These are phyloP conservation scores for Luffia ferchaultella DNA, from an alignment of 2,888 invertebrate genomes.

Conservation along the genomic window DNA sequence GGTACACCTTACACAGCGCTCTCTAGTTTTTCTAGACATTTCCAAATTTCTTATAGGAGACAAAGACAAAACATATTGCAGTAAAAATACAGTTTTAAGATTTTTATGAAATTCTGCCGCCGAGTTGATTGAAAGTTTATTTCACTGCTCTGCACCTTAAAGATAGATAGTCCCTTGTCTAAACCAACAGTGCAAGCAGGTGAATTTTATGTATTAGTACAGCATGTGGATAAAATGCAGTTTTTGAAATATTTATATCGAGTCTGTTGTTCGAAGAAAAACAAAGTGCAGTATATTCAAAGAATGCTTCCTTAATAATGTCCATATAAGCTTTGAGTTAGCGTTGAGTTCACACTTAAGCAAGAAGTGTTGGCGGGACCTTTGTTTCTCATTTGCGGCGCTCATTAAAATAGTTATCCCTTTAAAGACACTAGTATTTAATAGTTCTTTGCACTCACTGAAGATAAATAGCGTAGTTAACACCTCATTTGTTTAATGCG, in stretches of 20 bases:
- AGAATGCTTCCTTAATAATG: background rate
- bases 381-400: slow-evolving; percentile 27
- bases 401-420: slow-evolving; percentile 29
- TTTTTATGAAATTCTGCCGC: too few relatives aligned
- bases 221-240: background rate
- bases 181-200: background rate
- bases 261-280: background rate
- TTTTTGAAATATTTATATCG: background rate
- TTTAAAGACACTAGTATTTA: slow-evolving; percentile 21
- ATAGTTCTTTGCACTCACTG: too few relatives aligned
- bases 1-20: background rate
- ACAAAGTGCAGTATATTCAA: background rate
- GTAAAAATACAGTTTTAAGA: too few relatives aligned
- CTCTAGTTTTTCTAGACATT: background rate
- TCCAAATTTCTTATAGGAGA: too few relatives aligned
- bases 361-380: slow-evolving; percentile 15
- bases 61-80: too few relatives aligned
- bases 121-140: too few relatives aligned
- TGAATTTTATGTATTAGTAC: background rate
- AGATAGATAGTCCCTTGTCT: background rate
- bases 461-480: background rate
- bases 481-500: slow-evolving; percentile 3
- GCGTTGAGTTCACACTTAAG: background rate
- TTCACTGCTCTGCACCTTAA: too few relatives aligned
- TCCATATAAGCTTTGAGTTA: too few relatives aligned